Conservation (phyloP, 2,888 invertebrate genomes). For the Agrilus biguttatus region DNA sequence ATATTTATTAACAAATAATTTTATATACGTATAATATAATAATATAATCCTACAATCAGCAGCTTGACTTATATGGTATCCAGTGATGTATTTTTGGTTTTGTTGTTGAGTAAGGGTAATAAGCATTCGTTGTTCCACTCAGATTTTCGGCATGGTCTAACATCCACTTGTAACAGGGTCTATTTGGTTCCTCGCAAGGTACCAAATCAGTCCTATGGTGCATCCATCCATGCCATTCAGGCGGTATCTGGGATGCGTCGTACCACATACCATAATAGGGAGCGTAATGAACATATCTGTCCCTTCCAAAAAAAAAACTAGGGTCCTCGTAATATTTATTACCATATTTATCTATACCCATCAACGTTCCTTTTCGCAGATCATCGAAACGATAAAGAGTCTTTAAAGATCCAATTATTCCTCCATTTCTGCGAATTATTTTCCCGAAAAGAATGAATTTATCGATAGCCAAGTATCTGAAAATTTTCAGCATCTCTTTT, state of each 20-base stretch:
- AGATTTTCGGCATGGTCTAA: slow-evolving; percentile 68
- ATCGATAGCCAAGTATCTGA: too few species aligned
- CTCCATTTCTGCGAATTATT: too few species aligned
- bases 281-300: slow-evolving; percentile 88
- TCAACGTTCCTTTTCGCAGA: slow-evolving; percentile 62
- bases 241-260: slow-evolving; percentile 76
- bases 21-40: neutral
- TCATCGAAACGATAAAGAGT: slow-evolving; percentile 49
- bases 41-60: slow-evolving; percentile 6
- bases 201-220: slow-evolving; percentile 79
- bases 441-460: too few species aligned
- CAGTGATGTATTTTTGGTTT: slow-evolving; percentile 79
- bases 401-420: slow-evolving; percentile 8
- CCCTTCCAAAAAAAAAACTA: slow-evolving; percentile 75
- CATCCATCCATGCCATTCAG: slow-evolving; percentile 97
- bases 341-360: slow-evolving; percentile 82
- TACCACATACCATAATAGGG: slow-evolving; percentile 44
- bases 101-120: slow-evolving; percentile 85
- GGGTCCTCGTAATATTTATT: slow-evolving; percentile 91
- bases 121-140: slow-evolving; percentile 67
- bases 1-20: neutral
- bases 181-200: slow-evolving; percentile 50
- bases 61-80: slow-evolving; percentile 33
- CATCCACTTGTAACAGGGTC: slow-evolving; percentile 81
- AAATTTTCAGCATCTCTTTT: too few species aligned